Evolutionary conservation across 2,113 vertebrate genomes (phyloP), one percentile per base, ranked within the genome.

Genomic region (Cichladusa arquata): DNA sequence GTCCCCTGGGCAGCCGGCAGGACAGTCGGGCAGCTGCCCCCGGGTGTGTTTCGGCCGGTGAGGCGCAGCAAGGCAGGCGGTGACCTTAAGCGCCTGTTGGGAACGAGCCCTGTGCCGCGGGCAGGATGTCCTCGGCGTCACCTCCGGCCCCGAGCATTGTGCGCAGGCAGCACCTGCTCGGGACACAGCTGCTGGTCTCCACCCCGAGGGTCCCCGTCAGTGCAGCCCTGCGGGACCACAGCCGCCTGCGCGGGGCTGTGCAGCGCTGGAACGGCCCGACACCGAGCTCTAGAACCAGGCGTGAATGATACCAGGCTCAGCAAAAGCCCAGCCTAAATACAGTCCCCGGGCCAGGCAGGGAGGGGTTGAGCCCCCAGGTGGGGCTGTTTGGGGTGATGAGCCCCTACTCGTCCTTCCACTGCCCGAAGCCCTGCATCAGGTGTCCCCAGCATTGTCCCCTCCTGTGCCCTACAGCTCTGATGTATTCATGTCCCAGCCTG

Each of bases 211-310:
- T 25, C 45, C 40, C 40, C 0, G 0, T 70, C 50, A 31, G 45
- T 0, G 1, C 26, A 4, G 66, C 40, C 44, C 70, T 4, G 40
- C 3, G 20, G 69, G 47, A 42, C 12, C 36, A 1, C 58, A 4
- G 64, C 4, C n/a, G 26, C 20, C 4, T 38, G 53, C 10, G 1
- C 1, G 34, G 34, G 34, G 42, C 65, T 2, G 4, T 3, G 20
- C 50, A 7, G 50, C 29, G 47, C 51, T 34, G 31, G 17, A 47
- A 18, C 14, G 14, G 22, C 15, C 29, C 10, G 14, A 19, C 36
- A 7, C 18, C 25, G 36, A 28, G 48, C 22, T 56, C 71, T 19
- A 3, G 62, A 26, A 54, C 0, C 25, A 42, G 69, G 15, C 0
- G 8, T 34, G n/a, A 10, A 3, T 5, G 5, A 22, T 2, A 7